Percentiles rank a stretch among this genome's conserved stretches.
These are phyloP conservation scores for Girardia tigrina DNA, from an alignment of 2,888 invertebrate genomes.

Conservation along the genomic window DNA sequence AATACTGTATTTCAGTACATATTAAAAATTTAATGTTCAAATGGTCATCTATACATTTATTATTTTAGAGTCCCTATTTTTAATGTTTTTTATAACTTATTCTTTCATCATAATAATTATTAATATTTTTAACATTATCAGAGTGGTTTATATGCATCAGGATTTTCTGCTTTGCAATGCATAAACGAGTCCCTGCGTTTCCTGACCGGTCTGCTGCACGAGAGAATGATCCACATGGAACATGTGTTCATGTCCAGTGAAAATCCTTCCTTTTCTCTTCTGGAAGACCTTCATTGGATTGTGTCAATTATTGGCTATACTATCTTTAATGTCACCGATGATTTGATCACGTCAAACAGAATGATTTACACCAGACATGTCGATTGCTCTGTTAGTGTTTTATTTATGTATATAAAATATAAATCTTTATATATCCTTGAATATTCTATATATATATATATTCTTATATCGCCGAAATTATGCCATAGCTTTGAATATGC, in stretches of 20 bases:
- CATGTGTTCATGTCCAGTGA: neutral
- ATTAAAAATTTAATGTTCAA: too few relatives aligned
- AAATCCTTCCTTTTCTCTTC: slow-evolving; percentile 2
- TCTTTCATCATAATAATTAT: too few relatives aligned
- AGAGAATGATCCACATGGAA: neutral
- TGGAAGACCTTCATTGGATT: neutral
- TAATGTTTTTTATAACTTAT: too few relatives aligned
- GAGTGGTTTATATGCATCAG: slow-evolving; percentile 1
- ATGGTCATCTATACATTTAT: too few relatives aligned
- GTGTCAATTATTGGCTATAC: neutral
- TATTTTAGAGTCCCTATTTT: too few relatives aligned
- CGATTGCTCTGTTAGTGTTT: slow-evolving; percentile 23
- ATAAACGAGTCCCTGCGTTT: neutral
- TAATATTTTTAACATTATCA: neutral
- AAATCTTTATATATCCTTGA: too few relatives aligned
- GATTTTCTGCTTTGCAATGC: neutral
- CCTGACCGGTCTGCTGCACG: neutral
- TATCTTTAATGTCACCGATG: neutral
- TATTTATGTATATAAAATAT: too few relatives aligned
- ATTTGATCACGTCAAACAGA: neutral
- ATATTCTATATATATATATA: too few relatives aligned
- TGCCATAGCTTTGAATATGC: too few relatives aligned
- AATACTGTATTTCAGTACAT: too few relatives aligned
- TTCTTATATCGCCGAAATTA: too few relatives aligned
- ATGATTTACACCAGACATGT: slow-evolving; percentile 19